phyloP scores from a whole-genome alignment of 2,888 invertebrate genomes.

The Coenonympha arcania region DNA sequence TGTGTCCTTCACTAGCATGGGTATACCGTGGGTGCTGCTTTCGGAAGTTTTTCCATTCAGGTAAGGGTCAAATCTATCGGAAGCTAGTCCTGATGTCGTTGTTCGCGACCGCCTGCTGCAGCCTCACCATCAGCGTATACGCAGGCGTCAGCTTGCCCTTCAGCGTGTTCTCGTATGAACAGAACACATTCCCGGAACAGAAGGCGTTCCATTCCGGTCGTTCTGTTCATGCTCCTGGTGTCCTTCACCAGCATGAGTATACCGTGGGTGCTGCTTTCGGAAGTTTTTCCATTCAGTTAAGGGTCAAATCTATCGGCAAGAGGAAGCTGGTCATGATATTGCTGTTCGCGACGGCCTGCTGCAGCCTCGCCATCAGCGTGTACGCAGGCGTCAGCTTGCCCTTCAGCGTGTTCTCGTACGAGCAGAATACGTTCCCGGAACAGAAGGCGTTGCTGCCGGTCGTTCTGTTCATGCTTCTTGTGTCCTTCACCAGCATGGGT shows the following conservation, averaged over 20 bases:
- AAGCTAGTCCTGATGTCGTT: slow-evolving; percentile 54
- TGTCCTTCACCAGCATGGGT: slow-evolving; percentile 54
- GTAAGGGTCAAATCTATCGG: slow-evolving; percentile 55
- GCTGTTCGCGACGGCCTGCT: slow-evolving; percentile 45
- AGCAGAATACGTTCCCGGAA: slow-evolving; percentile 49
- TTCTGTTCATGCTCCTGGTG: slow-evolving; percentile 54
- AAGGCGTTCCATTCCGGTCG: slow-evolving; percentile 56
- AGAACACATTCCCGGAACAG: slow-evolving; percentile 50
- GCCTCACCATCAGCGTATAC: slow-evolving; percentile 52
- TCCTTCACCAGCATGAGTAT: slow-evolving; percentile 60
- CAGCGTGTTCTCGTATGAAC: slow-evolving; percentile 57
- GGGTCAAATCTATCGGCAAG: slow-evolving; percentile 51
- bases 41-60: slow-evolving; percentile 76
- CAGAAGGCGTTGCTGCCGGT: slow-evolving; percentile 59
- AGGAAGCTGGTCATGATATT: slow-evolving; percentile 54
- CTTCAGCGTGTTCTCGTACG: slow-evolving; percentile 54
- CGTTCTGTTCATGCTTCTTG: slow-evolving; percentile 52
- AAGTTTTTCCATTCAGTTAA: slow-evolving; percentile 75
- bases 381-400: slow-evolving; percentile 45
- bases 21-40: slow-evolving; percentile 73
- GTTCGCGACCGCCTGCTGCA: slow-evolving; percentile 45
- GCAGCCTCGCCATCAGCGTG: slow-evolving; percentile 49
- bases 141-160: slow-evolving; percentile 38
- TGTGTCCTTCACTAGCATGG: slow-evolving; percentile 53
- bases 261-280: slow-evolving; percentile 74